These are phyloP conservation scores for Silurus meridionalis DNA, from an alignment of 2,113 vertebrate genomes.

Conservation along the genomic window DNA sequence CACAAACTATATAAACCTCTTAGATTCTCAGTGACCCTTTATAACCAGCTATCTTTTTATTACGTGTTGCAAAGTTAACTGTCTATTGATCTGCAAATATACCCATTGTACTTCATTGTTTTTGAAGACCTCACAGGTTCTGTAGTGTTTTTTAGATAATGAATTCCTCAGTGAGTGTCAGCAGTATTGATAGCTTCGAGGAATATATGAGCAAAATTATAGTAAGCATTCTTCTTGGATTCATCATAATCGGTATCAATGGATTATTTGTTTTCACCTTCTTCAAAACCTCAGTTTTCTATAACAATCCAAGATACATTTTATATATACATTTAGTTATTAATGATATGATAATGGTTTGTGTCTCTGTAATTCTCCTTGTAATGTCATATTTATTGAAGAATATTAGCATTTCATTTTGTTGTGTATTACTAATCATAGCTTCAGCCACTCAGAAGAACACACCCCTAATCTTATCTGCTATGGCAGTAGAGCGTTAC, in stretches of 20 bases:
- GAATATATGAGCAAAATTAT: conserved; percentile 26
- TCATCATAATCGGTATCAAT: conserved; percentile 47
- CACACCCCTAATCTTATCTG: conserved; percentile 65
- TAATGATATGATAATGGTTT: conserved; percentile 54
- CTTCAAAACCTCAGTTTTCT: conserved; percentile 44
- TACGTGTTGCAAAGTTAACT: not conserved
- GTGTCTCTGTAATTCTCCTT: conserved; percentile 16
- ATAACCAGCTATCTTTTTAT: too few relatives aligned
- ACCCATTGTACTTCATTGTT: not conserved
- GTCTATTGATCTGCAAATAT: not conserved
- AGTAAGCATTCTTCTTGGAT: conserved; percentile 28
- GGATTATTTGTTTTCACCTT: conserved; percentile 44
- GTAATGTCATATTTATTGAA: conserved; percentile 18
- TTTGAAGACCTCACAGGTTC: not conserved
- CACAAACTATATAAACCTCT: conserved; percentile 28
- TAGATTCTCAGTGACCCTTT: not conserved
- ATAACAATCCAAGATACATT: conserved; percentile 49
- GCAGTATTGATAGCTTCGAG: not conserved
- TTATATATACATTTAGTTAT: conserved; percentile 55
- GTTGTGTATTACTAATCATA: conserved; percentile 29
- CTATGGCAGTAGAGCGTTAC: conserved; percentile 68
- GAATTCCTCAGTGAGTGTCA: conserved; percentile 10
- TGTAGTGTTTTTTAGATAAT: not conserved
- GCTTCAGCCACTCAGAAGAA: conserved; percentile 51
- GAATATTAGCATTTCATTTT: conserved; percentile 32